Evolutionary conservation across 2,888 invertebrate genomes (phyloP), one percentile per base, ranked within the genome.

Genomic region (Ctena decussata): DNA sequence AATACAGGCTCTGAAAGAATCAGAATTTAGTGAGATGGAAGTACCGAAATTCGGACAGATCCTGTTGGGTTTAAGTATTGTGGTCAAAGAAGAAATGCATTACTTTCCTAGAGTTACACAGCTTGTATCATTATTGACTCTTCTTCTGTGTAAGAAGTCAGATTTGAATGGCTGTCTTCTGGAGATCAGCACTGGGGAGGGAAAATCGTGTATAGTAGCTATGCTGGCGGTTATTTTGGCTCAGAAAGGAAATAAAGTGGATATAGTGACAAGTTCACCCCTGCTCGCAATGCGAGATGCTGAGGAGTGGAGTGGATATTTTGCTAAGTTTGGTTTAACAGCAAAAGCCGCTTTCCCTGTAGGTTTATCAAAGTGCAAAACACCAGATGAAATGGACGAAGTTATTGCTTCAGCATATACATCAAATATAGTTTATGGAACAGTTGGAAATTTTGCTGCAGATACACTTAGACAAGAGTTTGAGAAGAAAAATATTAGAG

Each of bases 381-480:
- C 37, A 6, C 53, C 37, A 24, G 39, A 71, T 46, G 70, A 71
- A 39, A 8, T 18, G 1, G n/a, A 37, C 18, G 57, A 21, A 27
- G 12, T 44, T 6, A 18, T 37, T 11, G 21, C 49, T 37, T 72
- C 57, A 5, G 30, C 60, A 24, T 79, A 79, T 24, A 12, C 1
- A 35, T 0, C 71, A 0, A 8, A 44, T 41, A 30, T 72, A 8
- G 72, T 72, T 3, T 72, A 79, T 30, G 79, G 79, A 2, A 72
- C 57, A 44, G 73, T 73, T 18, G 78, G 71, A 0, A 53, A 46
- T n/a, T 71, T 78, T 71, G 71, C 78, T 0, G 70, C 78, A 53
- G 78, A 78, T 35, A 49, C 71, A n/a, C 78, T 79, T 1, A 37
- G 72, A 57, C 30, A 79, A 39, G 72, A 72, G 18, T 57, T 72